phyloP scores from a whole-genome alignment of 2,888 invertebrate species.

The Torymus tubicola region DNA sequence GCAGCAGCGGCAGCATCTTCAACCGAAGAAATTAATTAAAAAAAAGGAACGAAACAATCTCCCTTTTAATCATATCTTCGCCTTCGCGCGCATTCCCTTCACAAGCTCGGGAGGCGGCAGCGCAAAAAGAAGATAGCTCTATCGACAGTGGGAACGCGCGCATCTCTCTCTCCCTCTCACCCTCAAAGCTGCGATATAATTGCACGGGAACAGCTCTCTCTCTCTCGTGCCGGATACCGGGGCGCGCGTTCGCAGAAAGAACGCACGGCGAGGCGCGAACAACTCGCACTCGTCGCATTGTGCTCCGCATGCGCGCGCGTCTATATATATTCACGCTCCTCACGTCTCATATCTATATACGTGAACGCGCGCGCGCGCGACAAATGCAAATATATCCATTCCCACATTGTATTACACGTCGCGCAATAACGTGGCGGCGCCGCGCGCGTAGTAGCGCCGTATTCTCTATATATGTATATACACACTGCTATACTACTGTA shows the following conservation, averaged over 20 bases:
- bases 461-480: too few relatives aligned
- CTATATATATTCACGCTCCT: not conserved
- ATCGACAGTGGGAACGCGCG: conserved; percentile 2
- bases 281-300: conserved; percentile 29
- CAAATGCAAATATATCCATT: conserved; percentile 72
- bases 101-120: not conserved
- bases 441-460: too few relatives aligned
- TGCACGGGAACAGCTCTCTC: conserved; percentile 23
- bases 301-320: not conserved
- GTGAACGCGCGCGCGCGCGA: conserved; percentile 5
- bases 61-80: conserved; percentile 25
- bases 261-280: not conserved
- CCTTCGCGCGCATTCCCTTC: not conserved
- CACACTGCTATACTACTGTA: too few relatives aligned
- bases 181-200: conserved; percentile 28
- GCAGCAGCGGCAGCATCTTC: too few relatives aligned
- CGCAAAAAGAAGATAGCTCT: conserved; percentile 19
- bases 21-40: conserved; percentile 13
- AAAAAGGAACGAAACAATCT: conserved; percentile 4
- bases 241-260: not conserved
- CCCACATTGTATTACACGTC: conserved; percentile 73
- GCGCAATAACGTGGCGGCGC: conserved; percentile 64
- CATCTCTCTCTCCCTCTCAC: not conserved
- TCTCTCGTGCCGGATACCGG: not conserved
- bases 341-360: not conserved